phyloP scores from a whole-genome alignment of 2,888 invertebrate species.

The Plusia festucae region DNA sequence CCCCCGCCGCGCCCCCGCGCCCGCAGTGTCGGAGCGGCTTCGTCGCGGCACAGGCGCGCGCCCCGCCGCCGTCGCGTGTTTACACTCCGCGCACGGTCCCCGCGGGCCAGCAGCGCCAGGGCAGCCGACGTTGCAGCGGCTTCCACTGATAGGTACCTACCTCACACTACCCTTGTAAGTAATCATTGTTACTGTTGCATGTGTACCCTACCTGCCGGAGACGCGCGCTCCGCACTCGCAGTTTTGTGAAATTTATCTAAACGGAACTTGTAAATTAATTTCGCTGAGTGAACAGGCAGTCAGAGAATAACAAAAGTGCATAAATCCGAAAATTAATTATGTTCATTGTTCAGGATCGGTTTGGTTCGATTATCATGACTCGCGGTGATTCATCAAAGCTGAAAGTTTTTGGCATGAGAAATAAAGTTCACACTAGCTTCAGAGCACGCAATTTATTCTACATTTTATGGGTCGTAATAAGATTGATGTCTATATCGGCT shows the following conservation, averaged over 20 bases:
- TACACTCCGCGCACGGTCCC: constrained; percentile 27
- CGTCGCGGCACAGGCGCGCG: constrained; percentile 37
- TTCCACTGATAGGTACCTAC: constrained; percentile 43
- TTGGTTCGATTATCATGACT: constrained; percentile 25
- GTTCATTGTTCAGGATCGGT: constrained; percentile 37
- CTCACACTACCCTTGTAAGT: constrained; percentile 15
- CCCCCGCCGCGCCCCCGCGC: constrained; percentile 52
- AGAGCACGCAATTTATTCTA: background rate
- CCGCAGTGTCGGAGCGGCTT: constrained; percentile 40
- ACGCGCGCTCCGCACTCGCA: background rate
- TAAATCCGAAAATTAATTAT: constrained; percentile 45
- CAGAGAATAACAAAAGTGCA: constrained; percentile 52
- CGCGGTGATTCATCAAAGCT: constrained; percentile 11
- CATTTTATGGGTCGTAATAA: constrained; percentile 6
- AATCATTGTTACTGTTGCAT: constrained; percentile 7
- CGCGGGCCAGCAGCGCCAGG: constrained; percentile 18
- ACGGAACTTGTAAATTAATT: constrained; percentile 47
- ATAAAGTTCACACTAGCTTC: constrained; percentile 6
- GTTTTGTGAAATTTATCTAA: constrained; percentile 21
- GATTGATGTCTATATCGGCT: constrained; percentile 10
- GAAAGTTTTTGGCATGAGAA: background rate
- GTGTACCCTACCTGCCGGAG: constrained; percentile 11
- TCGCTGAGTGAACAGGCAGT: constrained; percentile 23
- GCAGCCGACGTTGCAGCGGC: constrained; percentile 34
- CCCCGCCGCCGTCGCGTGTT: constrained; percentile 32